Conservation (phyloP, 2,113 vertebrate genomes). For the Penelope pileata region DNA sequence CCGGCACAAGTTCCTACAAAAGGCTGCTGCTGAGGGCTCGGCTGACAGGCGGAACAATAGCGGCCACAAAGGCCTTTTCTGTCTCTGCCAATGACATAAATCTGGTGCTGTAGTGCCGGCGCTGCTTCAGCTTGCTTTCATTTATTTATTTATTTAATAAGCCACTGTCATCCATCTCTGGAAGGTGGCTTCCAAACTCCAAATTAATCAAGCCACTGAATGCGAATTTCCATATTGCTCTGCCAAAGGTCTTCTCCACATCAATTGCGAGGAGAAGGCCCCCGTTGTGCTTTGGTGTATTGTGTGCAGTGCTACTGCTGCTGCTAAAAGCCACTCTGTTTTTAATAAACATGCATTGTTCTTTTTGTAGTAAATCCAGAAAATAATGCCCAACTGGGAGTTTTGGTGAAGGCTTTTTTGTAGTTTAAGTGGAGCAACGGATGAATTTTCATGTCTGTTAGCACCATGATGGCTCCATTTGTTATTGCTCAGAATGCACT, state of each 20-base stretch:
- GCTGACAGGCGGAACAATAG: conserved; percentile 66
- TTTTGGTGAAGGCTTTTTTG: conserved; percentile 55
- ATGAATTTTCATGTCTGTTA: conserved; percentile 49
- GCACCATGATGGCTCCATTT: conserved; percentile 29
- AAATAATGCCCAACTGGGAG: conserved; percentile 67
- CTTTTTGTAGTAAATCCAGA: conserved; percentile 71
- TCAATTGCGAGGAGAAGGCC: conserved; percentile 68
- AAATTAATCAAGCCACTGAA: conserved; percentile 73
- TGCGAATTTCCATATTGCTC: conserved; percentile 71
- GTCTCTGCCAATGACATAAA: conserved; percentile 68
- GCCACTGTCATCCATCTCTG: conserved; percentile 70
- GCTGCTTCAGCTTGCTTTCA: conserved; percentile 51
- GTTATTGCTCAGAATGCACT: not conserved
- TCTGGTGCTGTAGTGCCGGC: conserved; percentile 63
- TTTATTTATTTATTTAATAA: conserved; percentile 73
- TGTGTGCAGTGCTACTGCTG: conserved; percentile 40
- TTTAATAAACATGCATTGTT: conserved; percentile 74
- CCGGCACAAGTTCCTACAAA: conserved; percentile 64
- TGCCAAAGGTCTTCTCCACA: conserved; percentile 72
- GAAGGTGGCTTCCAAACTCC: conserved; percentile 72
- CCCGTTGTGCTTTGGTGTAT: conserved; percentile 71
- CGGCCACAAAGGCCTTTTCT: conserved; percentile 64
- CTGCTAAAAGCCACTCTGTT: conserved; percentile 73
- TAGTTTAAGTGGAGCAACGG: not conserved
- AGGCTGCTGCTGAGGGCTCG: conserved; percentile 62